Evolutionary conservation across 2,888 invertebrate species (phyloP), one percentile per base, ranked within the genome.

Genomic region (Keiferia lycopersicella): DNA sequence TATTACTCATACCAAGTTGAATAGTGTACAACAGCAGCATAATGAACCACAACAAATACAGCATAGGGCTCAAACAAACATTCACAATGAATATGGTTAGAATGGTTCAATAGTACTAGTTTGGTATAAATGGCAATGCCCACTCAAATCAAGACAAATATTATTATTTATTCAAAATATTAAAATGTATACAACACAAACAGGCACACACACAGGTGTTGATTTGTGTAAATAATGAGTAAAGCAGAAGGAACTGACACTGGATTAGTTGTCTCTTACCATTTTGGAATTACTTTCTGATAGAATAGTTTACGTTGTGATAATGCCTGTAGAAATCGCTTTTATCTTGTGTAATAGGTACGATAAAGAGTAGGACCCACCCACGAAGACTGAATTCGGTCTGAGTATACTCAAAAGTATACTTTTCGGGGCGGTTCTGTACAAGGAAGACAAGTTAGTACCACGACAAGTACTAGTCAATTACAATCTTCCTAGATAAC

Each of bases 361-460:
- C 45, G 45, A 45, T 45, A 45, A 45, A 45, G n/a, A 45, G 45
- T 45, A 16, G 45, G 45, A 2, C 45, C 45, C 45, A 45, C 45
- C 45, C 45, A 16, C 45, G 45, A 45, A 45, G 45, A 45, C n/a
- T 41, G n/a, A n/a, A n/a, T n/a, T n/a, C n/a, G n/a, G n/a, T n/a
- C n/a, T n/a, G n/a, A n/a, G n/a, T n/a, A n/a, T n/a, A n/a, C n/a
- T n/a, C n/a, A n/a, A n/a, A n/a, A n/a, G n/a, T n/a, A n/a, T n/a
- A n/a, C n/a, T n/a, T n/a, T n/a, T n/a, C n/a, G n/a, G n/a, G n/a
- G n/a, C 41, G 14, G 14, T 45, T 45, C 45, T 45, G 45, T 16
- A 45, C 45, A 45, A 45, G 45, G 45, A 11, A 45, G n/a, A 16
- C 3, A 45, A 45, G 11, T 45, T 45, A 45, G 6, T 16, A 11